These are phyloP conservation scores for Phoenicopterus ruber DNA, from an alignment of 2,113 vertebrate species.

Conservation along the genomic window DNA sequence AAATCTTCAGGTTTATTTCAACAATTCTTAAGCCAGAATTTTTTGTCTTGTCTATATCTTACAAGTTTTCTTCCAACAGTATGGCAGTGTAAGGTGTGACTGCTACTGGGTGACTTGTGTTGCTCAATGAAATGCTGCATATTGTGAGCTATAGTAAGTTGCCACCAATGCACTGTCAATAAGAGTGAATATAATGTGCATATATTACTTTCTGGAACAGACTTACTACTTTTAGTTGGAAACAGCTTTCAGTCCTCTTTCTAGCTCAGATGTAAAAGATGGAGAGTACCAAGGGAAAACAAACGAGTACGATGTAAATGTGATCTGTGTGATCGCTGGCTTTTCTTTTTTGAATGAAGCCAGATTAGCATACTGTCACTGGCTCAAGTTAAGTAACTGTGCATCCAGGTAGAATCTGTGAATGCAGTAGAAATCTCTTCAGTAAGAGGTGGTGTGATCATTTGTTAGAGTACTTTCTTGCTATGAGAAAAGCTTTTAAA, in stretches of 20 bases:
- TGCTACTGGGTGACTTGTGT: background rate
- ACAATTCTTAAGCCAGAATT: background rate
- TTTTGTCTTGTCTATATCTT: background rate
- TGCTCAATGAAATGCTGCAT: background rate
- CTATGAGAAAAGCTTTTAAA: background rate
- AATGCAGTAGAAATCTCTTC: background rate
- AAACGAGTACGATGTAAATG: background rate
- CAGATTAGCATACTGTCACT: background rate
- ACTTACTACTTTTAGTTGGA: background rate
- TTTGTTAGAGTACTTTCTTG: background rate
- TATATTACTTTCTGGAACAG: background rate
- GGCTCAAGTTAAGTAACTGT: background rate
- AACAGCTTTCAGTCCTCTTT: background rate
- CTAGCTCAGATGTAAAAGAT: background rate
- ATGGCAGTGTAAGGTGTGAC: background rate
- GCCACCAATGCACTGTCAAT: background rate
- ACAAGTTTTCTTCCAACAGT: background rate
- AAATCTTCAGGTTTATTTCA: background rate
- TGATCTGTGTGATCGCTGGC: background rate
- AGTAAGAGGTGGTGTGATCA: background rate
- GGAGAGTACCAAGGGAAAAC: background rate
- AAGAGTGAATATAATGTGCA: background rate
- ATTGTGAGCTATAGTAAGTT: background rate
- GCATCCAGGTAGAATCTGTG: background rate
- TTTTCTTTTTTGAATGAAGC: background rate